A percentile compares a stretch with the other conserved stretches of the same genome.
phyloP scores from a whole-genome alignment of 1,140 invertebrate species.

The Babylonia areolata region DNA sequence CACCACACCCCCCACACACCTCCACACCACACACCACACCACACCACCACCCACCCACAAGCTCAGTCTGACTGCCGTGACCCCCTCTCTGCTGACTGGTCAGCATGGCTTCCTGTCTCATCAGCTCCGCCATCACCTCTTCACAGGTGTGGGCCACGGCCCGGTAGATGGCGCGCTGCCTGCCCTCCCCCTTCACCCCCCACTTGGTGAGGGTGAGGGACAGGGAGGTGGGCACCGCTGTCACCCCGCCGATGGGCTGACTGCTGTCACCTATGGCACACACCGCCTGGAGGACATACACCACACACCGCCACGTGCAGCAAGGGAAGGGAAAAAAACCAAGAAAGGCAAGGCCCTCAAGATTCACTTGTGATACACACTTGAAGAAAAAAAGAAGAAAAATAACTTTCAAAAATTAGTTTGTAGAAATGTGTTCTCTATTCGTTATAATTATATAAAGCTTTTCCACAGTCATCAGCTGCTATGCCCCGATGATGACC shows the following conservation, averaged over 20 bases:
- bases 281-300: background rate
- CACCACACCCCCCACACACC: too few species aligned
- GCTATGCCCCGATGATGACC: too few species aligned
- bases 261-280: conserved; percentile 35
- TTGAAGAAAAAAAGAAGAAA: too few species aligned
- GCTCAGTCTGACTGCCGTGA: conserved; percentile 54
- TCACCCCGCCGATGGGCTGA: conserved; percentile 55
- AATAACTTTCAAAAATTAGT: too few species aligned
- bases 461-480: too few species aligned
- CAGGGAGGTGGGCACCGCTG: conserved; percentile 50
- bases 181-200: conserved; percentile 31
- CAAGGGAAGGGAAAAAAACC: too few species aligned
- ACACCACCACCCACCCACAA: conserved; percentile 50
- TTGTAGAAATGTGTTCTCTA: too few species aligned
- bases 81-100: conserved; percentile 48
- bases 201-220: conserved; percentile 46
- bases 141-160: conserved; percentile 36
- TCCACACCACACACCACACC: too few species aligned
- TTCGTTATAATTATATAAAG: too few species aligned
- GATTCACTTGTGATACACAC: too few species aligned
- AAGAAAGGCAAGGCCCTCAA: too few species aligned
- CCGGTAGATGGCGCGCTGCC: conserved; percentile 22
- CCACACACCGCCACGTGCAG: too few species aligned
- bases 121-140: conserved; percentile 43
- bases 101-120: conserved; percentile 47